Percentiles rank a stretch among this genome's conserved stretches.
phyloP scores from a whole-genome alignment of 1,140 invertebrate species.

The Panagrolaimus sp. region DNA sequence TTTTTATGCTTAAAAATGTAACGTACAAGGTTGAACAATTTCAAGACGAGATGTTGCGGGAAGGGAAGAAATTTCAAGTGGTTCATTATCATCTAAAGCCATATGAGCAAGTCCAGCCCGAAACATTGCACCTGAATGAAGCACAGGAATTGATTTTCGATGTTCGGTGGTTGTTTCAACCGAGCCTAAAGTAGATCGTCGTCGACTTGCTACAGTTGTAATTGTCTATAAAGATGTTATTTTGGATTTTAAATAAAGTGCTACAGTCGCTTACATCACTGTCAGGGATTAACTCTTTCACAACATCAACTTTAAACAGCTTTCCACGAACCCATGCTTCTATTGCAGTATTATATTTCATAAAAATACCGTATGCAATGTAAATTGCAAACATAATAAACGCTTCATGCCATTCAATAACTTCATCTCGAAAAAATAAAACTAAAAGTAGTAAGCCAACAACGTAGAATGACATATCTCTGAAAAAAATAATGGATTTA shows the following conservation, averaged over 20 bases:
- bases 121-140: conserved; percentile 61
- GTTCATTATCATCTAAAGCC: neutral
- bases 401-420: conserved; percentile 58
- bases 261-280: no score
- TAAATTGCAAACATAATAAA: conserved; percentile 48
- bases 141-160: conserved; percentile 59
- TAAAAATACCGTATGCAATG: conserved; percentile 46
- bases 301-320: neutral
- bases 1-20: no score
- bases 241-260: no score
- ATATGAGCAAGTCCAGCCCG: conserved; percentile 67
- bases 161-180: conserved; percentile 18
- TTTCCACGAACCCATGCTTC: conserved; percentile 19
- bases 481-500: conserved; percentile 50
- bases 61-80: neutral
- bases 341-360: conserved; percentile 51
- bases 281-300: no score
- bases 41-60: neutral
- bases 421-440: conserved; percentile 58
- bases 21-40: no score
- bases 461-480: conserved; percentile 61
- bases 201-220: no score
- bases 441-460: conserved; percentile 58
- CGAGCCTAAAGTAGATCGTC: no score
- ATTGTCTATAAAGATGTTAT: no score